phyloP scores from a whole-genome alignment of 2,797 vertebrate species.

The Sebastes kiyomatsui region DNA sequence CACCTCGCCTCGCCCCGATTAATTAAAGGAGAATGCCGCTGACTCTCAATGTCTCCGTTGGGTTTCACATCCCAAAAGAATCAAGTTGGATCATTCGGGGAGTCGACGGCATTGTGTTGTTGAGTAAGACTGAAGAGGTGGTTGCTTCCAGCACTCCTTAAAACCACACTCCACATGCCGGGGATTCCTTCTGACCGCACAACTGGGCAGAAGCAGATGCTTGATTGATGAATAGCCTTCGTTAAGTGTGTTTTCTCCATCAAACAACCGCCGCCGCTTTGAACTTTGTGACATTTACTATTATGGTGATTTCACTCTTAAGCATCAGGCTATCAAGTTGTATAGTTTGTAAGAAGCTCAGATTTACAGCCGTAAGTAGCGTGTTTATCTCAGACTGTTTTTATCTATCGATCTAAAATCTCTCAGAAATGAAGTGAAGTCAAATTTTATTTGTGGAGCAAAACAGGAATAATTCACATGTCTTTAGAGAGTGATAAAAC shows the following conservation, averaged over 20 bases:
- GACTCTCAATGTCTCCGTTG: slow-evolving; percentile 68
- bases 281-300: slow-evolving; percentile 54
- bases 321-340: background rate
- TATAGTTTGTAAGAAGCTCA: background rate
- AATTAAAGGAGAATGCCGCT: slow-evolving; percentile 73
- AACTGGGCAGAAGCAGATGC: slow-evolving; percentile 65
- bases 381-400: background rate
- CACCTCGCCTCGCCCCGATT: slow-evolving; percentile 54
- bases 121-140: slow-evolving; percentile 67
- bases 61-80: slow-evolving; percentile 64
- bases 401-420: background rate
- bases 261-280: slow-evolving; percentile 51
- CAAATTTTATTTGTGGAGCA: background rate
- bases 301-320: slow-evolving; percentile 17
- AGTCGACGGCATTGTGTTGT: slow-evolving; percentile 60
- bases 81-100: slow-evolving; percentile 31
- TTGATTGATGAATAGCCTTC: slow-evolving; percentile 64
- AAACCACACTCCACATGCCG: slow-evolving; percentile 71
- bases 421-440: background rate
- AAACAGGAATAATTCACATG: background rate
- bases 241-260: slow-evolving; percentile 67
- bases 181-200: slow-evolving; percentile 76
- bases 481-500: background rate
- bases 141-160: slow-evolving; percentile 64
- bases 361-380: background rate